Percentiles rank a stretch among this genome's conserved stretches.
These are phyloP conservation scores for Hypselothyrea guttata DNA, from an alignment of 2,888 invertebrate species.

Conservation along the genomic window DNA sequence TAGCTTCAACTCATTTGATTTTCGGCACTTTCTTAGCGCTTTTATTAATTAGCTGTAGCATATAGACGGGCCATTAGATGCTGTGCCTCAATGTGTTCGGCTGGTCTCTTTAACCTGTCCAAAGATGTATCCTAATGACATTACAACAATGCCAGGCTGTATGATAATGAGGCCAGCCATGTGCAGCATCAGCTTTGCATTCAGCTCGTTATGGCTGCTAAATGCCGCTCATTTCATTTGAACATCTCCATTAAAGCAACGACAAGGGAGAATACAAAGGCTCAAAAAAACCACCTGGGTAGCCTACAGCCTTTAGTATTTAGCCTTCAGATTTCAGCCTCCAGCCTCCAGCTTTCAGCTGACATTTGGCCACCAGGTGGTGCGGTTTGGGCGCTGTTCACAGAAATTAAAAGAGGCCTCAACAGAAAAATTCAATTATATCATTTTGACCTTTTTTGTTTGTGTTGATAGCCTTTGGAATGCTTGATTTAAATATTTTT, in stretches of 20 bases:
- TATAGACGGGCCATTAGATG: slow-evolving; percentile 34
- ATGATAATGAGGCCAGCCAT: slow-evolving; percentile 56
- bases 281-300: not conserved
- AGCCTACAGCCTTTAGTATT: not conserved
- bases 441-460: slow-evolving; percentile 44
- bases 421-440: slow-evolving; percentile 72
- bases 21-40: slow-evolving; percentile 35
- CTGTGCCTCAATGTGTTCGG: slow-evolving; percentile 33
- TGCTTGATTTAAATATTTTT: slow-evolving; percentile 43
- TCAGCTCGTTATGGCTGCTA: slow-evolving; percentile 44
- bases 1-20: slow-evolving; percentile 54
- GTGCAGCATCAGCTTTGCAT: slow-evolving; percentile 22
- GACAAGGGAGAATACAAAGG: slow-evolving; percentile 30
- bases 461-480: slow-evolving; percentile 27
- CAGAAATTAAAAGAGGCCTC: slow-evolving; percentile 55
- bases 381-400: slow-evolving; percentile 18
- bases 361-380: slow-evolving; percentile 8
- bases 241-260: slow-evolving; percentile 58
- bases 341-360: slow-evolving; percentile 12
- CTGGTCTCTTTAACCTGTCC: slow-evolving; percentile 32
- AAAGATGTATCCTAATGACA: slow-evolving; percentile 52
- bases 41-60: slow-evolving; percentile 53
- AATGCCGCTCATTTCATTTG: slow-evolving; percentile 45
- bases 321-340: not conserved
- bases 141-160: slow-evolving; percentile 33